Evolutionary conservation across 2,797 vertebrate species (phyloP), one percentile per base, ranked within the genome.

Genomic region (Nannoperca australis): DNA sequence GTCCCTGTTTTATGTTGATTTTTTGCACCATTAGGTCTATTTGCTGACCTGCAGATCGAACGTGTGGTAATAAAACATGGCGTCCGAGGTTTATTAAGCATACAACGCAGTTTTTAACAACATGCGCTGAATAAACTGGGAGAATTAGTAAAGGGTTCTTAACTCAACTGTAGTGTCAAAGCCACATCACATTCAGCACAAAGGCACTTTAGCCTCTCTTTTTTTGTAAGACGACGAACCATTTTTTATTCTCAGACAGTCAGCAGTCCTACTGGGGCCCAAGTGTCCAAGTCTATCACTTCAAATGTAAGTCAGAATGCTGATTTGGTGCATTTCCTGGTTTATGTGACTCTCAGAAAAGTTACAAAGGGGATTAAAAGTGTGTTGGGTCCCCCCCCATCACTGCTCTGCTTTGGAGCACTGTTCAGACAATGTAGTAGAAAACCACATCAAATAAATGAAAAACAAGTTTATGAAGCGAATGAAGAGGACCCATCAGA

Each of bases 21-120:
- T 91, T 92, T 84, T 91, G 87, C 91, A 88, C 91, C 92, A 94
- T 92, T 90, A 91, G 83, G 73, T 87, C 89, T 76, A 89, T 90
- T 94, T 90, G 86, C 91, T 93, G 93, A 93, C 90, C 90, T 90
- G 89, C 89, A 90, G 84, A 90, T 90, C 77, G 70, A 86, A 80
- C 55, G 64, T 32, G 66, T 10, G 24, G 87, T 68, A 73, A 91
- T 94, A 91, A 90, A 91, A 89, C 69, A 82, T 7, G n/a, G 50
- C 70, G 45, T 69, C 63, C 11, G 32, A 10, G 87, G 54, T 92
- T 94, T 89, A 94, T 92, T 82, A 92, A 83, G 85, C 91, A 86
- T 69, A 60, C 36, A 38, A 60, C 42, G 51, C 77, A 63, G 69
- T 80, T 90, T 88, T 87, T 83, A 89, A 87, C 87, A 88, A 73